Evolutionary conservation across 1,140 invertebrate genomes (phyloP).

Genomic region (Drosophila santomea): DNA sequence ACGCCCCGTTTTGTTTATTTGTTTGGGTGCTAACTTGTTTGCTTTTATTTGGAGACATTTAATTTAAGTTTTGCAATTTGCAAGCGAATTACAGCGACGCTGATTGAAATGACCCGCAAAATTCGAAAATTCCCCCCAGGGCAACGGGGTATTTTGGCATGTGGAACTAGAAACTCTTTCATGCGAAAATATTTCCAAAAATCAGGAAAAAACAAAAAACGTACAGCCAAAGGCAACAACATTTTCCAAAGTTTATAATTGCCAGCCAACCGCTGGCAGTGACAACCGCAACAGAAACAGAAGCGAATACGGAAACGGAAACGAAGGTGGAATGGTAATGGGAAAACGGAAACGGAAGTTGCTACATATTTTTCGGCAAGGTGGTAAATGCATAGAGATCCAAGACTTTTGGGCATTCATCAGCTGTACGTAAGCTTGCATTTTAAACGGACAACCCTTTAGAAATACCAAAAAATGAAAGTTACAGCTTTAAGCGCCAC

Average conservation of each 20-base stretch:
- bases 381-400: not conserved
- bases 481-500: no score
- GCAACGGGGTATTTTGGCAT: not conserved
- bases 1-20: slow-evolving; percentile 1
- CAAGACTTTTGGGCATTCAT: not conserved
- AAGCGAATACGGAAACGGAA: not conserved
- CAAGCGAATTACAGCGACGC: slow-evolving; percentile 56
- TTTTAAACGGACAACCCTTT: no score
- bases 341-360: slow-evolving; percentile 38
- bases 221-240: slow-evolving; percentile 36
- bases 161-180: slow-evolving; percentile 16
- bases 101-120: slow-evolving; percentile 61
- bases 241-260: slow-evolving; percentile 77
- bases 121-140: slow-evolving; percentile 1
- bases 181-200: slow-evolving; percentile 29
- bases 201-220: slow-evolving; percentile 19
- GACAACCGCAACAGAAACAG: slow-evolving; percentile 56
- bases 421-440: no score
- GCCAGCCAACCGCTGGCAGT: slow-evolving; percentile 73
- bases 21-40: slow-evolving; percentile 1
- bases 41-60: slow-evolving; percentile 64
- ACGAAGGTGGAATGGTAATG: not conserved
- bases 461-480: no score
- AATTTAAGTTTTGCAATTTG: slow-evolving; percentile 80
- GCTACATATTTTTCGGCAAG: not conserved